Conservation (phyloP, 2,888 invertebrate genomes). For the Panopea generosa region DNA sequence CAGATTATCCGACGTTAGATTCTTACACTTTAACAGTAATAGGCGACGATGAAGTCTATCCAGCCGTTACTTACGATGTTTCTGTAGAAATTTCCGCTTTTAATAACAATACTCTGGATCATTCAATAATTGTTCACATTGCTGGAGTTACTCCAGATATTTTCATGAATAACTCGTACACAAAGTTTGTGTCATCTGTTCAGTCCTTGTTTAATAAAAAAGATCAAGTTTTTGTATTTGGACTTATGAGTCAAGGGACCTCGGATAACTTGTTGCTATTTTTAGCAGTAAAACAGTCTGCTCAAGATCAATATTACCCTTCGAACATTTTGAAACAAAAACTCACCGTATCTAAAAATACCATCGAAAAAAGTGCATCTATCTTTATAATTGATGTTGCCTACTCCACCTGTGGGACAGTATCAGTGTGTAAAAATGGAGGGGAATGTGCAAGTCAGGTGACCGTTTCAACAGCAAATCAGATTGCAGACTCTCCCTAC, state of each 20-base stretch:
- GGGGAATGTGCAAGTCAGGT: slow-evolving; percentile 83
- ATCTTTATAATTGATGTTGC: slow-evolving; percentile 65
- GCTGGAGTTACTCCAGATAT: slow-evolving; percentile 90
- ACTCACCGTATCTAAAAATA: slow-evolving; percentile 52
- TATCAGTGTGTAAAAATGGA: slow-evolving; percentile 87
- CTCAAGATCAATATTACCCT: slow-evolving; percentile 87
- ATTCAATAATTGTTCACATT: slow-evolving; percentile 92
- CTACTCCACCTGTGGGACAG: slow-evolving; percentile 86
- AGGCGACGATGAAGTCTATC: slow-evolving; percentile 95
- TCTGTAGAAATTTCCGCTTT: slow-evolving; percentile 93
- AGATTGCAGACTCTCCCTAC: slow-evolving; percentile 91
- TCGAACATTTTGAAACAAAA: slow-evolving; percentile 48
- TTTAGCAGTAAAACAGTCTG: slow-evolving; percentile 86
- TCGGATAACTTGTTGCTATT: slow-evolving; percentile 66
- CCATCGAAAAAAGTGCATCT: slow-evolving; percentile 64
- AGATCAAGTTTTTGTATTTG: slow-evolving; percentile 48
- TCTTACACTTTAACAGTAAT: slow-evolving; percentile 90
- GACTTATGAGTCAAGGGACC: slow-evolving; percentile 20
- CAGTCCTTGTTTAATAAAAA: slow-evolving; percentile 88
- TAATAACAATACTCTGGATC: slow-evolving; percentile 92
- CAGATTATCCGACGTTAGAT: slow-evolving; percentile 47
- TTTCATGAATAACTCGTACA: slow-evolving; percentile 92
- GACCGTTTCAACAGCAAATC: slow-evolving; percentile 73
- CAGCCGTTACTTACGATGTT: slow-evolving; percentile 93
- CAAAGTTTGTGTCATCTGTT: slow-evolving; percentile 90